phyloP scores from a whole-genome alignment of 2,113 vertebrate genomes.

The Quiscalus mexicanus region DNA sequence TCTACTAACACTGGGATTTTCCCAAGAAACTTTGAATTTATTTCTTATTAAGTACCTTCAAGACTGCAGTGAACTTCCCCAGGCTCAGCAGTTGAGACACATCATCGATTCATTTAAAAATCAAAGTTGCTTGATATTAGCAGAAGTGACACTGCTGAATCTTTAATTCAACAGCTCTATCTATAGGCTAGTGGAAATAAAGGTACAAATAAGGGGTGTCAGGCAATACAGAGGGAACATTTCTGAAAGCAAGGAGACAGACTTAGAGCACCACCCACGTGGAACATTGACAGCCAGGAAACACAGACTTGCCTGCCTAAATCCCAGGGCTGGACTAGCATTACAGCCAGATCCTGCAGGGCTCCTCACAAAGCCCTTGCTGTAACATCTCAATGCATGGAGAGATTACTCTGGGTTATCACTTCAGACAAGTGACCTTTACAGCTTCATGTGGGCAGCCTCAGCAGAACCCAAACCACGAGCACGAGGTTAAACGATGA shows the following conservation, averaged over 20 bases:
- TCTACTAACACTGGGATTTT: background rate
- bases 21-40: background rate
- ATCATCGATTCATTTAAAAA: background rate
- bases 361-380: background rate
- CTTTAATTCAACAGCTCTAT: background rate
- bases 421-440: slow-evolving; percentile 3
- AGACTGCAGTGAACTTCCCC: background rate
- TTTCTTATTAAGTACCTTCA: background rate
- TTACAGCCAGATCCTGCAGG: background rate
- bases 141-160: background rate
- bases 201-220: background rate
- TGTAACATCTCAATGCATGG: background rate
- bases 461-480: background rate
- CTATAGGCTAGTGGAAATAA: background rate
- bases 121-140: background rate
- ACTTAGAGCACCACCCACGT: background rate
- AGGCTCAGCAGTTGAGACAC: background rate
- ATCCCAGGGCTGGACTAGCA: background rate
- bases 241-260: background rate
- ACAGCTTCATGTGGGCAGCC: background rate
- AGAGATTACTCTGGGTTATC: background rate
- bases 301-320: background rate
- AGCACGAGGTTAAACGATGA: accelerated
- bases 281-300: background rate
- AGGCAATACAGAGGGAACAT: accelerated